A percentile compares a stretch with the other conserved stretches of the same genome.
phyloP scores from a whole-genome alignment of 1,140 invertebrate species.

The Leptinotarsa defecta region DNA sequence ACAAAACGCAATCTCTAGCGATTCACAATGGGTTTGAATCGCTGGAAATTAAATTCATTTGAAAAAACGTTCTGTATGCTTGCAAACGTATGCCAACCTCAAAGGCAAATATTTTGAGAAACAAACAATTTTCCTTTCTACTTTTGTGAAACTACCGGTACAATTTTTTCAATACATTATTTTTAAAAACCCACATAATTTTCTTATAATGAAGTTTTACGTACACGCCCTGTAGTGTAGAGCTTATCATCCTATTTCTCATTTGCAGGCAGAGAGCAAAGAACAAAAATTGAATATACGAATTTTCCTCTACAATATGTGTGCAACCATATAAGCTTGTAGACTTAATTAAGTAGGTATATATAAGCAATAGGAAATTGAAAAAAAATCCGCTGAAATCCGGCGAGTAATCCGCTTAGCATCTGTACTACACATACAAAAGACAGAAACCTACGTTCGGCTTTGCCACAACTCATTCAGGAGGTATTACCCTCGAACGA shows the following conservation, averaged over 20 bases:
- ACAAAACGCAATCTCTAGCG: no score
- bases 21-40: no score
- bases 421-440: conserved; percentile 22
- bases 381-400: conserved; percentile 17
- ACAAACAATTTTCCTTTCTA: no score
- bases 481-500: neutral
- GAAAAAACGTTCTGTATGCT: no score
- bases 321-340: conserved; percentile 20
- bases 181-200: no score
- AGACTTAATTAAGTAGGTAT: conserved; percentile 26
- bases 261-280: neutral
- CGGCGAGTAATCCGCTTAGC: conserved; percentile 18
- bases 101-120: no score
- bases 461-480: conserved; percentile 12
- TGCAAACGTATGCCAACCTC: no score
- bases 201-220: no score
- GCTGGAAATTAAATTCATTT: no score
- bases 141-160: no score
- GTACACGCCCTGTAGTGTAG: no score
- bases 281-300: conserved; percentile 11
- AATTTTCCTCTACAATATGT: neutral
- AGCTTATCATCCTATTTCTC: neutral
- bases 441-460: conserved; percentile 19
- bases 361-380: conserved; percentile 23
- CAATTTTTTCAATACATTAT: no score